A percentile compares a stretch with the other conserved stretches of the same genome.
These are phyloP conservation scores for Petaurus breviceps DNA, from an alignment of 2,113 vertebrate species.

Conservation along the genomic window DNA sequence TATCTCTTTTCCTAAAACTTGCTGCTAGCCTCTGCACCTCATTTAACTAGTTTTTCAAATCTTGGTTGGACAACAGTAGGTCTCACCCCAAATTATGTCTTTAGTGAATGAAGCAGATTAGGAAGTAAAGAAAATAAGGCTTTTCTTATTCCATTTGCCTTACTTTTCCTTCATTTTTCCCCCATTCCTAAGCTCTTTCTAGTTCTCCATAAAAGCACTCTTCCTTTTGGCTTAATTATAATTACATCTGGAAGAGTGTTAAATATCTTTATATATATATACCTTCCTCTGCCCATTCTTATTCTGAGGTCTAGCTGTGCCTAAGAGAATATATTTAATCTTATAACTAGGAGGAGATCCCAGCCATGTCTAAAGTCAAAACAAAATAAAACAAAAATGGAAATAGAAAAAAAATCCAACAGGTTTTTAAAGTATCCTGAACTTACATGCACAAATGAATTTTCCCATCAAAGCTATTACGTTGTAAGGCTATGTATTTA, in stretches of 20 bases:
- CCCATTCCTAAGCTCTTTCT: neutral
- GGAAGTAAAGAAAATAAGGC: neutral
- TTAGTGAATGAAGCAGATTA: neutral
- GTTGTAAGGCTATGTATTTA: neutral
- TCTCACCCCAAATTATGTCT: neutral
- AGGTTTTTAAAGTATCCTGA: neutral
- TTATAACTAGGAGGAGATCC: neutral
- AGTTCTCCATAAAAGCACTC: neutral
- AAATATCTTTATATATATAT: too few relatives aligned
- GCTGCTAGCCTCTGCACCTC: neutral
- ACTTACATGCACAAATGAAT: neutral
- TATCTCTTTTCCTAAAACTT: slow-evolving; percentile 17
- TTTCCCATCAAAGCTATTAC: neutral
- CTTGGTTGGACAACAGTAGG: neutral
- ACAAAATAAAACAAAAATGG: neutral
- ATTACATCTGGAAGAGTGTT: neutral
- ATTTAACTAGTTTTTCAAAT: neutral
- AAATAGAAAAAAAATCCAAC: neutral
- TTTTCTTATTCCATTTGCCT: neutral
- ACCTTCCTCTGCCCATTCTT: neutral
- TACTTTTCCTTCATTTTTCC: neutral
- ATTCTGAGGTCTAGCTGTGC: neutral
- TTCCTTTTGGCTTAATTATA: neutral
- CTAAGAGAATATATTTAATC: neutral
- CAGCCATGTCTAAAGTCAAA: neutral